Evolutionary conservation across 2,888 invertebrate genomes (phyloP), one percentile per base, ranked within the genome.

Genomic region (Meteorus cinctellus): DNA sequence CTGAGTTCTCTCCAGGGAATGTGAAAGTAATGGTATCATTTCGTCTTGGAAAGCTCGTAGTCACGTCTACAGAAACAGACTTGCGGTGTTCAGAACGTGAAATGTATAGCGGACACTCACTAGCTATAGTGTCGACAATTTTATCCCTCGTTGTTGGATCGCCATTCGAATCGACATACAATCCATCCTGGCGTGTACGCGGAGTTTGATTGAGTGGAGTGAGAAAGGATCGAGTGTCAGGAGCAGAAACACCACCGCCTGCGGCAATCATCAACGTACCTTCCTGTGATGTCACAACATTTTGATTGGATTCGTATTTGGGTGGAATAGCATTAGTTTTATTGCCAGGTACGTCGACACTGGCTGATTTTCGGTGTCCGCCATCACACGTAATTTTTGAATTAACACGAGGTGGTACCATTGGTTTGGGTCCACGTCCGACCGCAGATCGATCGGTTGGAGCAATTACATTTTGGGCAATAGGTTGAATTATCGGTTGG

Each of bases 401-500:
- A 74, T 87, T 89, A 0, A 84, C 86, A 5, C 89, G 82, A 0
- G 89, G 89, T 0, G 89, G 89, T 3, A 89, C 89, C 86, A 88
- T 85, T 0, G 89, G 89, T 69, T 89, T 89, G 0, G 89, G 89
- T 24, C 89, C 89, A 14, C 88, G 83, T 5, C 79, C 81, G 41
- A 79, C 84, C 0, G 83, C 78, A 0, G 84, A 77, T 72, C 86
- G 80, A 16, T 89, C 89, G 4, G 82, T 79, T 3, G 75, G 82
- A 0, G 82, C 75, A n/a, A 86, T 81, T 1, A 89, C 85, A 70
- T 87, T 89, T 76, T 88, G 88, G 0, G 89, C 86, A 24, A 88
- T 88, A 5, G 89, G 88, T 34, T 89, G 89, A 24, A 89, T 88
- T 27, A 89, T 89, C 6, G 89, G 89, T 51, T 89, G 89, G 1